A percentile compares a stretch with the other conserved stretches of the same genome.
These are phyloP conservation scores for Cassiopea andromeda DNA, from an alignment of 30 jellyfish, hydroid and myxozoan genomes.

Conservation along the genomic window DNA sequence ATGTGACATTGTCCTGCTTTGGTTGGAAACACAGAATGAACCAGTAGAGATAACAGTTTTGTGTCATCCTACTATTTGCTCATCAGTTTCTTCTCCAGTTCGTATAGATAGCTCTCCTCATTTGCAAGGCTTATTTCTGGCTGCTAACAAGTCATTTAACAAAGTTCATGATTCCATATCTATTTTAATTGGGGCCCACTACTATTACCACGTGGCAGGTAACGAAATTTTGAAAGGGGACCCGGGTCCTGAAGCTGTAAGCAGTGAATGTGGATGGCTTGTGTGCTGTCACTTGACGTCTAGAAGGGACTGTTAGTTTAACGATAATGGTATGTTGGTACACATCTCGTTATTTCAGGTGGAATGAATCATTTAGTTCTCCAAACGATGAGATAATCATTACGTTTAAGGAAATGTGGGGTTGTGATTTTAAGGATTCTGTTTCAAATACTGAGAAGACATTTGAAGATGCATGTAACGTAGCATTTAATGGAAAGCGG, in stretches of 20 bases:
- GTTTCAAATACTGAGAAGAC: conserved; percentile 7
- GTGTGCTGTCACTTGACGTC: neutral
- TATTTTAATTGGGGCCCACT: no score
- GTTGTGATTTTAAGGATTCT: conserved; percentile 8
- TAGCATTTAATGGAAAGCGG: conserved; percentile 19
- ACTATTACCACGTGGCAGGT: no score
- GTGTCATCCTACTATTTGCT: no score
- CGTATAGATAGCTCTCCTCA: no score
- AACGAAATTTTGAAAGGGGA: neutral
- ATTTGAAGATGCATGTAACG: conserved; percentile 17
- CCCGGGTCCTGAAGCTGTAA: conserved; percentile 10
- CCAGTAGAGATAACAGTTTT: no score
- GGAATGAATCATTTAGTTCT: neutral
- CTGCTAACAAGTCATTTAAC: no score
- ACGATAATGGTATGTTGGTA: conserved; percentile 13
- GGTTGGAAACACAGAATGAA: no score
- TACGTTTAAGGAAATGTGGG: conserved; percentile 38
- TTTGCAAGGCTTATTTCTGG: no score
- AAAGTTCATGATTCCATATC: no score
- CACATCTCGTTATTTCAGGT: conserved; percentile 37
- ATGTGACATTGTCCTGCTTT: no score
- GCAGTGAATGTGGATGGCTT: conserved; percentile 31
- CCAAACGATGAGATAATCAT: conserved; percentile 39
- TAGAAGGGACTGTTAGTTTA: conserved; percentile 13
- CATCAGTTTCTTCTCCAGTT: no score